Conservation (phyloP, 2,113 vertebrate species). For the Pteruthius melanotis region DNA sequence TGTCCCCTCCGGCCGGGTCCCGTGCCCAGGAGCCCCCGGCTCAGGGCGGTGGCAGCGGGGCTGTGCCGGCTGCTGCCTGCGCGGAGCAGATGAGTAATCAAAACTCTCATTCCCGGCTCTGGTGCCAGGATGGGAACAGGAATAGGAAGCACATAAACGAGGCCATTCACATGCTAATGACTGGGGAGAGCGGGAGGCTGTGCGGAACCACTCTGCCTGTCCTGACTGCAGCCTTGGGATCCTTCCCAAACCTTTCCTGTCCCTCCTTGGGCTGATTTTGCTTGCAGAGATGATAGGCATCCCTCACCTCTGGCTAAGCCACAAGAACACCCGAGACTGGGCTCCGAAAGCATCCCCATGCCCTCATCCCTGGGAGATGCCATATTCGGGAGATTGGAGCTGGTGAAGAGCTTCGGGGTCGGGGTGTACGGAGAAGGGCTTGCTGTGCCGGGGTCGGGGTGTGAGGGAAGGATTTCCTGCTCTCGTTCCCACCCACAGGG, state of each 20-base stretch:
- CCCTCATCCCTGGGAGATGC: not conserved
- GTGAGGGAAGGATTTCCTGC: not conserved
- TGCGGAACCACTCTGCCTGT: not conserved
- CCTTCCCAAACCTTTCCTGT: accelerated
- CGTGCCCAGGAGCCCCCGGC: accelerated
- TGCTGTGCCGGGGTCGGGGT: accelerated
- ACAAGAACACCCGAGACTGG: not conserved
- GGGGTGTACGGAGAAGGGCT: accelerated
- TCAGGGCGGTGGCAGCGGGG: accelerated
- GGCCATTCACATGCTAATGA: not conserved
- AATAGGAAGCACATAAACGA: not conserved
- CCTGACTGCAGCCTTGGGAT: not conserved
- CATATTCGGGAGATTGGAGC: accelerated
- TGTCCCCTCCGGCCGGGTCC: accelerated
- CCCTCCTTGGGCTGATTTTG: not conserved
- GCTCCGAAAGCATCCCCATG: not conserved
- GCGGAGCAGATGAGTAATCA: not conserved
- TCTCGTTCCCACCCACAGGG: accelerated
- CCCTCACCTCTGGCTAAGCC: not conserved
- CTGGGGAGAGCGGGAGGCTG: not conserved
- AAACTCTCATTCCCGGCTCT: not conserved
- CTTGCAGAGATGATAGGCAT: too few species aligned
- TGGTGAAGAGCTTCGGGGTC: accelerated
- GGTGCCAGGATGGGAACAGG: not conserved
- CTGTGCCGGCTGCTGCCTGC: not conserved